Evolutionary conservation across 2,113 vertebrate species (phyloP).

Genomic region (Serinus canaria): DNA sequence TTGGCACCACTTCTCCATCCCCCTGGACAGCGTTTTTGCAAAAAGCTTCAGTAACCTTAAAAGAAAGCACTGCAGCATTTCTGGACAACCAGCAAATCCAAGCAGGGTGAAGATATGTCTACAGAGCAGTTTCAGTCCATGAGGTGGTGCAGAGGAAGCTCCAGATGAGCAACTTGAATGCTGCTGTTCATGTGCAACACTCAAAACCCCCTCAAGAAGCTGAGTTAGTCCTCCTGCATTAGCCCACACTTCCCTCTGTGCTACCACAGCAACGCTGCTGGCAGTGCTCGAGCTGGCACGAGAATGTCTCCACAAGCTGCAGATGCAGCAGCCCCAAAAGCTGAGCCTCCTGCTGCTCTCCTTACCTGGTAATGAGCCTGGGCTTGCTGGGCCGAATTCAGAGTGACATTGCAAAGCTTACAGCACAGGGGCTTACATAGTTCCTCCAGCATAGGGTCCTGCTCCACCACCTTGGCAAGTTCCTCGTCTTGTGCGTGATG

Average conservation of each 20-base stretch:
- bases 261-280: conserved; percentile 9
- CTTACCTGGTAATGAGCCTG: conserved; percentile 98
- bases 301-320: background rate
- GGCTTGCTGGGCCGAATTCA: conserved; percentile 96
- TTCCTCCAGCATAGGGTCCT: conserved; percentile 89
- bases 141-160: background rate
- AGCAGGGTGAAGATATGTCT: background rate
- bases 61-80: background rate
- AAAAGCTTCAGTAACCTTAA: background rate
- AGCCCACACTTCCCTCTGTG: background rate
- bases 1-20: background rate
- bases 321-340: background rate
- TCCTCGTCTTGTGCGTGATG: conserved; percentile 85
- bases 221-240: background rate
- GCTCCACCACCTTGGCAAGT: conserved; percentile 76
- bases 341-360: background rate
- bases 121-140: background rate
- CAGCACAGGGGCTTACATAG: conserved; percentile 98
- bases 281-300: background rate
- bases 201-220: background rate
- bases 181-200: background rate
- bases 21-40: background rate
- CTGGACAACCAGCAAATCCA: background rate
- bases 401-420: conserved; percentile 96
- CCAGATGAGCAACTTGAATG: background rate